Base-by-base conservation (phyloP, 2,797 vertebrate species). In the Labroides dimidiatus region DNA sequence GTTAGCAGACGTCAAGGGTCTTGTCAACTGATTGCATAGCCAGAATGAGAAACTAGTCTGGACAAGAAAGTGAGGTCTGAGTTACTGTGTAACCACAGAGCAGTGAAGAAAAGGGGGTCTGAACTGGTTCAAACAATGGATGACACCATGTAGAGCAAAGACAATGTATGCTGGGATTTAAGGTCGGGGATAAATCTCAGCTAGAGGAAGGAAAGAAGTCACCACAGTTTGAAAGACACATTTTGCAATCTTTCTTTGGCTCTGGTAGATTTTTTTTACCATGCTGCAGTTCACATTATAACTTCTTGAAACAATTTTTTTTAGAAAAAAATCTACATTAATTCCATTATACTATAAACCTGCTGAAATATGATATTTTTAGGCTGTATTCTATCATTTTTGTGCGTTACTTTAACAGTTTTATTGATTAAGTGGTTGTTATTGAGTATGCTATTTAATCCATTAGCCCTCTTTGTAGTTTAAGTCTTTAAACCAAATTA, bases 41-140 rank as follows among this genome's bases (percentile, higher is more conserved):
- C 80, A 47, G 77, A 70, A 69, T 50, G 63, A 78, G 42, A 82
- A 85, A 88, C 87, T 76, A 85, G 91, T 85, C 87, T 74, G 83
- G 84, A 84, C 92, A 92, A 77, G 90, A 89, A 81, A 48, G 43
- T 16, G 21, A 78, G 64, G 39, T 61, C 78, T 70, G 75, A 80
- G 80, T 91, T 81, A 88, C 62, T 83, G 74, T 80, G 78, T 75
- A 78, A 84, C 80, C 72, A 82, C 70, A 82, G 56, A 69, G 14
- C 44, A 12, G 41, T 61, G 45, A 78, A 57, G 72, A 71, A 63
- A 58, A 16, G 48, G 65, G 56, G 72, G 52, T 74, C 75, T 75
- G 23, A 74, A 65, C 58, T 54, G 67, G 14, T 52, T n/a, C 52
- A 50, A 80, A 82, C 61, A 81, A 67, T 72, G 76, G 79, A 64